phyloP scores from a whole-genome alignment of 2,797 vertebrate genomes.

The Hippocampus kuda region DNA sequence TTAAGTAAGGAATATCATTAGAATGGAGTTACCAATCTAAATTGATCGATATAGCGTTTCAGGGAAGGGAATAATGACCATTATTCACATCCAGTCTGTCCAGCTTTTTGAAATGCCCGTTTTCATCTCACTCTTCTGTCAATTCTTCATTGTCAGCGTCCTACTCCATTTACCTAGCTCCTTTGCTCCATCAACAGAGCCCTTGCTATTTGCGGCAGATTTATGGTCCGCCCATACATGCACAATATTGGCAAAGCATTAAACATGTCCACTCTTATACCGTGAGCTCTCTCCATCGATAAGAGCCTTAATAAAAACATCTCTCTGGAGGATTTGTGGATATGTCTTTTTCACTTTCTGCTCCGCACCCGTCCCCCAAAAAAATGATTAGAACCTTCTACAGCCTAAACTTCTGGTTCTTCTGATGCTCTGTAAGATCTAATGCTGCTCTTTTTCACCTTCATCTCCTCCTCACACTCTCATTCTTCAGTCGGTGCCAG shows the following conservation, averaged over 20 bases:
- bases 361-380: slow-evolving; percentile 19
- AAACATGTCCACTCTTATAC: slow-evolving; percentile 75
- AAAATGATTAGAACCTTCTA: slow-evolving; percentile 23
- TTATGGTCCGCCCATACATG: slow-evolving; percentile 65
- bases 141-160: slow-evolving; percentile 44
- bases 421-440: slow-evolving; percentile 32
- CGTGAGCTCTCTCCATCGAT: slow-evolving; percentile 68
- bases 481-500: slow-evolving; percentile 56
- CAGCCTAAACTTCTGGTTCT: slow-evolving; percentile 32
- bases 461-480: slow-evolving; percentile 32
- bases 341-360: slow-evolving; percentile 48
- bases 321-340: slow-evolving; percentile 62
- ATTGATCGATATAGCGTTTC: slow-evolving; percentile 19
- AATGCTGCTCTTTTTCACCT: slow-evolving; percentile 24
- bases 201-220: slow-evolving; percentile 60
- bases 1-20: slow-evolving; percentile 6
- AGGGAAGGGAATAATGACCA: slow-evolving; percentile 25
- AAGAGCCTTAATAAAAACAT: slow-evolving; percentile 78
- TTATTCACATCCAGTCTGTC: slow-evolving; percentile 32
- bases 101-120: slow-evolving; percentile 42
- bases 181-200: slow-evolving; percentile 38
- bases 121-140: slow-evolving; percentile 36
- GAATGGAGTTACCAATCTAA: slow-evolving; percentile 20
- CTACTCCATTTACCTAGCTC: slow-evolving; percentile 51
- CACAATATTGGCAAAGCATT: slow-evolving; percentile 74